These are phyloP conservation scores for Gobio gobio DNA, from an alignment of 2,113 vertebrate species.

Conservation along the genomic window DNA sequence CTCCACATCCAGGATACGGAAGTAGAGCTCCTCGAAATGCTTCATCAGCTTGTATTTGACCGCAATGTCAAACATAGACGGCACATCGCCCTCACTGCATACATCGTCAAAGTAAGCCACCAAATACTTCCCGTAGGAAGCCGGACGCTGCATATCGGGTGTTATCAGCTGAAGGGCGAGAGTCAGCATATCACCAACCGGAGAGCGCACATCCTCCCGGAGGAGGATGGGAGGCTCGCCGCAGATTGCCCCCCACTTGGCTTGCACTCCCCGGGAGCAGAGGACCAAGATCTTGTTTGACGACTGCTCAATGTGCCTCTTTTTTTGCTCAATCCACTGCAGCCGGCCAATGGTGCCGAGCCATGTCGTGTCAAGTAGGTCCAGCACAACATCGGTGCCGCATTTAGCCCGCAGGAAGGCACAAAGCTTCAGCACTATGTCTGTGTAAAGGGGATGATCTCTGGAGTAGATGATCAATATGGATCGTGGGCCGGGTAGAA, in stretches of 20 bases:
- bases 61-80: constrained; percentile 84
- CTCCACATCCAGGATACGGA: constrained; percentile 89
- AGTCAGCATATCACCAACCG: constrained; percentile 86
- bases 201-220: constrained; percentile 80
- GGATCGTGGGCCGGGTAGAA: constrained; percentile 62
- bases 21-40: constrained; percentile 91
- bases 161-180: constrained; percentile 88
- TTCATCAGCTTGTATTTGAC: constrained; percentile 89
- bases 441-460: constrained; percentile 86
- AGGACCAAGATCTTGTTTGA: constrained; percentile 88
- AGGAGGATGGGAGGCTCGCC: constrained; percentile 74
- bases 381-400: constrained; percentile 87
- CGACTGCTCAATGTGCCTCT: constrained; percentile 78
- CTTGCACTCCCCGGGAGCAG: constrained; percentile 88
- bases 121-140: constrained; percentile 87
- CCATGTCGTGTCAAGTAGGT: constrained; percentile 82
- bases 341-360: constrained; percentile 83
- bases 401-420: constrained; percentile 88
- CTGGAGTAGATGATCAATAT: constrained; percentile 91
- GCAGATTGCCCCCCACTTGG: constrained; percentile 92
- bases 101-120: constrained; percentile 91
- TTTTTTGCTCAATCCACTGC: constrained; percentile 88
- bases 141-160: constrained; percentile 86
- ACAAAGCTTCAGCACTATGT: constrained; percentile 89
- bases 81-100: constrained; percentile 79